Evolutionary conservation across 2,113 vertebrate genomes (phyloP), one percentile per base, ranked within the genome.

Genomic region (Colistium nudipinnis): DNA sequence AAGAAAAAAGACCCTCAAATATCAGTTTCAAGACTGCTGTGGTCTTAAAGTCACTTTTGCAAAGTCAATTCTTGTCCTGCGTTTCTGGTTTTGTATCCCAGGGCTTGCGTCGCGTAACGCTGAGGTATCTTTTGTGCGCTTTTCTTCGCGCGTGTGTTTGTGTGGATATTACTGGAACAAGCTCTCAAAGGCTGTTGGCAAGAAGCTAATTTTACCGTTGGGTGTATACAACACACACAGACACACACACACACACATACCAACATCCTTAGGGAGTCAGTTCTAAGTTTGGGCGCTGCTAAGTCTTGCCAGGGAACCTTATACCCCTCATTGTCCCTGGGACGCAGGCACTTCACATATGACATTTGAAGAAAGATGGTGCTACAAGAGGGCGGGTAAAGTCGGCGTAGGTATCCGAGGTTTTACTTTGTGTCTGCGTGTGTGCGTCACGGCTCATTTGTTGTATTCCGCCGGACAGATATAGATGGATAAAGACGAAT

Each of bases 201-300:
- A 64, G 72, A 73, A 54, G 75, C 74, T 85, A 63, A 80, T 81
- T 87, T 88, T 86, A 88, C 65, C 36, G 76, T 88, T 62, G 39
- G 70, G 73, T 47, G 56, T 81, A 57, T 7, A 64, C 85, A 52
- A 74, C 49, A 59, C 55, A 47, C 65, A 69, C 65, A 44, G 33
- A 57, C 33, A 55, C 65, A 47, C 67, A 54, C 66, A 62, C 28
- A 65, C 56, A 47, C 47, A 57, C 74, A 89, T 82, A 83, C 86
- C 81, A 51, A 44, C 87, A 91, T 89, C 87, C 80, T 85, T 80
- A 77, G 73, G 82, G 85, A 88, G 80, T 92, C 87, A 88, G 63
- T 78, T 78, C 90, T 94, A 93, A 91, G 88, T 94, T 93, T 92
- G 90, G 88, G 54, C 79, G 86, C 80, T 82, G 90, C 82, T 92